Base-by-base conservation (phyloP, 2,113 vertebrate genomes). In the Alectura lathami region DNA sequence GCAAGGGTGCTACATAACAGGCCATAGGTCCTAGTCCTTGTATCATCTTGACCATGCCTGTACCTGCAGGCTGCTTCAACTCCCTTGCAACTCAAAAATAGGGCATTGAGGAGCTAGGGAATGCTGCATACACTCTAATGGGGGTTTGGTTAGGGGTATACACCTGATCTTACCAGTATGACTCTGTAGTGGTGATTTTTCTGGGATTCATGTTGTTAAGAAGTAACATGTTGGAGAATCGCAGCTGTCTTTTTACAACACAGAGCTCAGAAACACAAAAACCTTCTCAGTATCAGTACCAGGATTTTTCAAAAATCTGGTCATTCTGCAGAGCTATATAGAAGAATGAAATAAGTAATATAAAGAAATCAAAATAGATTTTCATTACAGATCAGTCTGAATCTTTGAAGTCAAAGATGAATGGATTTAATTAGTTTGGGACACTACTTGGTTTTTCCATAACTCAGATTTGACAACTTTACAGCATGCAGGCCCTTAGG, bases 401-500 rank as follows among this genome's bases (percentile, higher is more conserved):
- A 92, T 86, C 45, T 83, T 91, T 60, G 54, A 88, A 83, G 76
- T 77, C 76, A 57, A 63, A 56, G 91, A 94, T 90, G 47, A 83
- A 96, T 96, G 72, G 68, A 56, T 95, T 94, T 94, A 94, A 96
- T 97, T 94, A 93, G 53, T 62, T 69, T 2, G 3, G 91, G 86
- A 94, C 57, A 89, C 53, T 93, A 45, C 18, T 86, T 59, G 64
- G n/a, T 93, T 96, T 89, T 75, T 11, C 89, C 77, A 4, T 93
- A 86, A 94, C 67, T 95, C 85, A 94, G 50, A 77, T 2, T 0
- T 75, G 93, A 84, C 83, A 93, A 2, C 86, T 92, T 93, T 78
- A 86, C 29, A 86, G 36, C 51, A 43, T 0, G 1, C 34, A 51
- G 29, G 6, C 87, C 93, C 59, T 74, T 45, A n/a, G 87, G 89